A percentile compares a stretch with the other conserved stretches of the same genome.
phyloP scores from a whole-genome alignment of 2,888 invertebrate species.

The Spilarctia lutea region DNA sequence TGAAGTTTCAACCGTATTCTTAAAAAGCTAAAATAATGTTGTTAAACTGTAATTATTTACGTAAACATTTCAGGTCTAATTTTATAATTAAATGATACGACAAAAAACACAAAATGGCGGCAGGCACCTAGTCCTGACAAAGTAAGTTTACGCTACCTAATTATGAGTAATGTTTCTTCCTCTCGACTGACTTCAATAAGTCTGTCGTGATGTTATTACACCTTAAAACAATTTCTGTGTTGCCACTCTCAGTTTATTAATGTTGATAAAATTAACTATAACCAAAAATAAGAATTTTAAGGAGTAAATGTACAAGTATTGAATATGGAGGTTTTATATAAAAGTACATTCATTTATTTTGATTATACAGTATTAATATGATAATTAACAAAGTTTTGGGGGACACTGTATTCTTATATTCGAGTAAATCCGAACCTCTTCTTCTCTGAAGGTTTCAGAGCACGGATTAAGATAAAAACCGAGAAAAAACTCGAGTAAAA shows the following conservation, averaged over 20 bases:
- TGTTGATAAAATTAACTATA: neutral
- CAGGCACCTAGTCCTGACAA: constrained; percentile 48
- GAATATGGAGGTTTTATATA: neutral
- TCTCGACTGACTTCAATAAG: constrained; percentile 63
- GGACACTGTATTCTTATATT: too few relatives aligned
- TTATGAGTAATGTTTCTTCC: constrained; percentile 78
- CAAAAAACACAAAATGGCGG: constrained; percentile 54
- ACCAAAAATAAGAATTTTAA: neutral
- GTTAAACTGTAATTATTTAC: neutral
- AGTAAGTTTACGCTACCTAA: constrained; percentile 76
- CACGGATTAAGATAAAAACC: too few relatives aligned
- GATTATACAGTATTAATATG: neutral
- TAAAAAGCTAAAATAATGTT: neutral
- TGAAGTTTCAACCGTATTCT: neutral
- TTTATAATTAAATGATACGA: constrained; percentile 32
- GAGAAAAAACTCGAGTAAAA: too few relatives aligned
- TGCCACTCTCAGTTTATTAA: constrained; percentile 34
- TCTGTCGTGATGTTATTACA: constrained; percentile 56
- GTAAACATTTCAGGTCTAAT: neutral
- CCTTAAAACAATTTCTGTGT: constrained; percentile 53
- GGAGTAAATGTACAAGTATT: neutral
- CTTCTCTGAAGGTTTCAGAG: too few relatives aligned
- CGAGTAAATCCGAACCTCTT: too few relatives aligned
- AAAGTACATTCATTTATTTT: neutral
- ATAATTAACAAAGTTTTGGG: neutral